Percentiles rank a stretch among this genome's conserved stretches.
phyloP scores from a whole-genome alignment of 1,140 invertebrate species.

The Trichonephila clavipes region DNA sequence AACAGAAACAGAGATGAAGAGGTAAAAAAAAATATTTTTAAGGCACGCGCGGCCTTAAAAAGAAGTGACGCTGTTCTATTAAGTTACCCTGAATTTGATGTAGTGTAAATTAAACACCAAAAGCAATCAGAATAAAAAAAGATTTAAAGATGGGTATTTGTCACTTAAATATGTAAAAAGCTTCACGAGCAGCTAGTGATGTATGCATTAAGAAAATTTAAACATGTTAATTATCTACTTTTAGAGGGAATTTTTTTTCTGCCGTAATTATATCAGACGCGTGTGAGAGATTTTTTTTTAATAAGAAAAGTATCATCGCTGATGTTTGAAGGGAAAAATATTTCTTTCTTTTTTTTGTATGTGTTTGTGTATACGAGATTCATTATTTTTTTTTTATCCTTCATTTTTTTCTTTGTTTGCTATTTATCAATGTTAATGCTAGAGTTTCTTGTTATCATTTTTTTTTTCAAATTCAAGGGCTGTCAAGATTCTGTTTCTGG shows the following conservation, averaged over 20 bases:
- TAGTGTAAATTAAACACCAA: constrained; percentile 68
- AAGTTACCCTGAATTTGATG: constrained; percentile 57
- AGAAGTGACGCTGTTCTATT: constrained; percentile 56
- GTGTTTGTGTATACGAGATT: no score
- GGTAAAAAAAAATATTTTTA: constrained; percentile 3
- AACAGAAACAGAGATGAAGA: constrained; percentile 3
- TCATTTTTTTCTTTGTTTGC: no score
- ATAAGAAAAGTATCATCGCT: no score
- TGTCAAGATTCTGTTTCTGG: no score
- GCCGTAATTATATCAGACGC: constrained; percentile 59
- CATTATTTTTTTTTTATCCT: no score
- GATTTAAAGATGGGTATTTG: constrained; percentile 74
- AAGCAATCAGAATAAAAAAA: constrained; percentile 55
- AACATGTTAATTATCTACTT: constrained; percentile 73
- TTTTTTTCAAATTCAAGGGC: no score
- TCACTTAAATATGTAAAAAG: constrained; percentile 76
- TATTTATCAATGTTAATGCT: no score
- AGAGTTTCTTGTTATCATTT: no score
- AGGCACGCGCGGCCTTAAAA: neutral
- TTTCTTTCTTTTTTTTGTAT: no score
- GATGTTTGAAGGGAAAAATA: no score
- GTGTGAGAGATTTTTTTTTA: neutral
- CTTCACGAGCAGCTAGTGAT: constrained; percentile 43
- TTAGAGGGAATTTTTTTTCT: constrained; percentile 21
- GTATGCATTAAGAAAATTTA: constrained; percentile 67